phyloP scores from a whole-genome alignment of 2,113 vertebrate species.

The Syrmaticus mikado region DNA sequence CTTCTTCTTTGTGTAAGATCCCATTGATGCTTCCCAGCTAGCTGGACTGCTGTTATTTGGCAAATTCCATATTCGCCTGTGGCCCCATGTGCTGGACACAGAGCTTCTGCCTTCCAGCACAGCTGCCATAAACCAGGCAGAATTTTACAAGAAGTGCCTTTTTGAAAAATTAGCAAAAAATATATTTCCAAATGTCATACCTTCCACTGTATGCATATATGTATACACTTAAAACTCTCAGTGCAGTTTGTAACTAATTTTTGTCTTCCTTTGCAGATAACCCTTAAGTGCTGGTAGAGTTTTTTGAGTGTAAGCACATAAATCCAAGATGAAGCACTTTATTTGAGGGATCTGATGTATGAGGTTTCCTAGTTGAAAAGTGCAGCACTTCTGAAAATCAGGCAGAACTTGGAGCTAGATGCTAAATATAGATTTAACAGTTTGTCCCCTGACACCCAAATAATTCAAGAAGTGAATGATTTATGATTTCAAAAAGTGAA shows the following conservation, averaged over 20 bases:
- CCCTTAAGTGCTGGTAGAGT: background rate
- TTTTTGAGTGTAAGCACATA: background rate
- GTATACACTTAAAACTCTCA: background rate
- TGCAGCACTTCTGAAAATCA: background rate
- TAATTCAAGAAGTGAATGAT: slow-evolving; percentile 39
- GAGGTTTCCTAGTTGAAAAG: background rate
- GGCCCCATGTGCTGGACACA: background rate
- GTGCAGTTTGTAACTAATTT: background rate
- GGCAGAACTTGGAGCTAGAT: background rate
- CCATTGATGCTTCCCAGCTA: slow-evolving; percentile 4
- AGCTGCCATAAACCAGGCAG: background rate
- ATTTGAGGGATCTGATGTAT: background rate
- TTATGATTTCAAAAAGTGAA: slow-evolving; percentile 30
- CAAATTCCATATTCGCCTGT: background rate
- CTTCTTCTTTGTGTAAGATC: slow-evolving; percentile 4
- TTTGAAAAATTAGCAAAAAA: background rate
- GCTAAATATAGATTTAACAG: slow-evolving; percentile 46
- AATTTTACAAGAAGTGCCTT: background rate
- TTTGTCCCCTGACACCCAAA: slow-evolving; percentile 28
- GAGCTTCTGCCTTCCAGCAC: background rate
- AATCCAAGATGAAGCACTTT: background rate
- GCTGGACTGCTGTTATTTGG: slow-evolving; percentile 1
- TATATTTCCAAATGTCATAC: background rate
- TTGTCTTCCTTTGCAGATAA: background rate
- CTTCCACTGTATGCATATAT: background rate